phyloP scores from a whole-genome alignment of 1,140 invertebrate genomes.

The Phthorimaea operculella region DNA sequence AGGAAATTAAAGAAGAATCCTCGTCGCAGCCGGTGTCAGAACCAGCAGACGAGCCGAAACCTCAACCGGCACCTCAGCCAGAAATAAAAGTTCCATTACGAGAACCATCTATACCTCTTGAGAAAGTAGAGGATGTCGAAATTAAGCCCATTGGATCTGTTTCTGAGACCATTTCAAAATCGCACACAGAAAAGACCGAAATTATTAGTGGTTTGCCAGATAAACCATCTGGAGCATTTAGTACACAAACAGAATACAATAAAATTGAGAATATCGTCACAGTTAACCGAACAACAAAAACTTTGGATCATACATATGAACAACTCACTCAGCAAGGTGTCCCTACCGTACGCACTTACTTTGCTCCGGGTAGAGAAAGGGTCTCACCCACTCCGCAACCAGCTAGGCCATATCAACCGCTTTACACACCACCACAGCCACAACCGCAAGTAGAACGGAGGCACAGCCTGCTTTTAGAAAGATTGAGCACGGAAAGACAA shows the following conservation, averaged over 20 bases:
- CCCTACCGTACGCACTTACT: conserved; percentile 49
- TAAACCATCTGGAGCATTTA: conserved; percentile 33
- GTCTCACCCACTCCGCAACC: conserved; percentile 37
- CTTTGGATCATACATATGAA: conserved; percentile 51
- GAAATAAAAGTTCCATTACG: conserved; percentile 37
- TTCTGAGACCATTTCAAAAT: conserved; percentile 37
- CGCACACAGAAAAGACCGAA: conserved; percentile 49
- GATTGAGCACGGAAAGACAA: conserved; percentile 53
- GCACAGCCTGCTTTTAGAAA: conserved; percentile 53
- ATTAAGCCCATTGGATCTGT: conserved; percentile 53
- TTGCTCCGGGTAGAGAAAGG: conserved; percentile 39
- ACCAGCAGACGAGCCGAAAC: conserved; percentile 8
- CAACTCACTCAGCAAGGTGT: conserved; percentile 36
- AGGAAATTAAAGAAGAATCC: neutral
- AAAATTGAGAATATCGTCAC: conserved; percentile 56
- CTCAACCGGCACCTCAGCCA: conserved; percentile 12
- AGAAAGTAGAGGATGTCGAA: conserved; percentile 59
- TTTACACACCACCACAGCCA: conserved; percentile 34
- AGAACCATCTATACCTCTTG: conserved; percentile 52
- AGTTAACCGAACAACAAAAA: conserved; percentile 55
- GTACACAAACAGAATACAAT: conserved; percentile 57
- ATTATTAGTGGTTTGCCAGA: conserved; percentile 47
- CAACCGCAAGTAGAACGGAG: conserved; percentile 47
- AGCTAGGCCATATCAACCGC: conserved; percentile 38
- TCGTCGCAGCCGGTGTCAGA: conserved; percentile 11